These are phyloP conservation scores for Centruroides sculpturatus DNA, from an alignment of 1,140 invertebrate species.

Conservation along the genomic window DNA sequence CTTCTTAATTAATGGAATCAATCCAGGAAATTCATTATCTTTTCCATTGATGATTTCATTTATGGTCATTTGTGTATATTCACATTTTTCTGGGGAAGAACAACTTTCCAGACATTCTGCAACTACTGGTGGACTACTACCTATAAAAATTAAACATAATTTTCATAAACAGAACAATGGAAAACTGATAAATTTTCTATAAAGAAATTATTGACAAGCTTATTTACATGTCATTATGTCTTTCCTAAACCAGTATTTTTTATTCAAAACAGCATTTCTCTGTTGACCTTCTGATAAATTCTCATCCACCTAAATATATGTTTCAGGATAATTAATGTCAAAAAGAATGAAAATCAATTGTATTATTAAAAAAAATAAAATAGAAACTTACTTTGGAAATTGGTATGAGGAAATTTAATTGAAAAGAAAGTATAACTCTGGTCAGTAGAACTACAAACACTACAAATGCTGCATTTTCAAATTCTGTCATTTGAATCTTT, in stretches of 20 bases:
- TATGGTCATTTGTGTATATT: conserved; percentile 56
- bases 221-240: conserved; percentile 45
- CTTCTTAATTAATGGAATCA: conserved; percentile 82
- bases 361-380: background rate
- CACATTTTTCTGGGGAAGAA: conserved; percentile 1
- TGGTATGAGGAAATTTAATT: conserved; percentile 91
- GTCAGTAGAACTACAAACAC: conserved; percentile 95
- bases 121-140: conserved; percentile 24
- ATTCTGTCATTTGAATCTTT: conserved; percentile 86
- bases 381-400: conserved; percentile 67
- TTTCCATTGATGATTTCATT: conserved; percentile 97
- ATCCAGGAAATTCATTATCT: conserved; percentile 80
- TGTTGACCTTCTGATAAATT: conserved; percentile 93
- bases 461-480: conserved; percentile 99
- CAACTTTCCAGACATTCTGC: conserved; percentile 16
- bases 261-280: conserved; percentile 60
- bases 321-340: background rate
- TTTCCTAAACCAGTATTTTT: conserved; percentile 84
- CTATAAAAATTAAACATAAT: conserved; percentile 16
- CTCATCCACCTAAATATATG: conserved; percentile 63
- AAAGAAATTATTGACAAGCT: background rate
- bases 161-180: background rate
- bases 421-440: conserved; percentile 89
- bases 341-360: background rate
- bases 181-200: background rate